Conservation (phyloP, 2,888 invertebrate species). For the Watsonalla cultraria region DNA sequence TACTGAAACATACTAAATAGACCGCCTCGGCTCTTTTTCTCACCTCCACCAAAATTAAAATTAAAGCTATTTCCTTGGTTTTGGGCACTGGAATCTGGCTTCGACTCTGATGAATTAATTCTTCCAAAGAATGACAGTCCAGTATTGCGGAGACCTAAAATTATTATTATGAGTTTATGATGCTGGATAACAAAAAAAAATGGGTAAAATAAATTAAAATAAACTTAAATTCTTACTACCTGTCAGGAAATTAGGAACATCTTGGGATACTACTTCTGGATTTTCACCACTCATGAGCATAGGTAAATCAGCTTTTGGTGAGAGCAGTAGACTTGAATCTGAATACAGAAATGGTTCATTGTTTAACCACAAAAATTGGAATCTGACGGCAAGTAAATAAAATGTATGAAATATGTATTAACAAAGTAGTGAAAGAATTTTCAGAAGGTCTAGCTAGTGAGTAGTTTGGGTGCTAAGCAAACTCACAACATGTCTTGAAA, state of each 20-base stretch:
- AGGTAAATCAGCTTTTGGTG: slow-evolving; percentile 58
- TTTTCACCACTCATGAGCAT: slow-evolving; percentile 29
- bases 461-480: too few species aligned
- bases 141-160: slow-evolving; percentile 54
- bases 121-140: slow-evolving; percentile 57
- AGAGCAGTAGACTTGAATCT: slow-evolving; percentile 63
- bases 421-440: too few species aligned
- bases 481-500: too few species aligned
- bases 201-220: too few species aligned
- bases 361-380: not conserved
- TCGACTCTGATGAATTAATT: slow-evolving; percentile 23
- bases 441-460: too few species aligned
- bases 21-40: slow-evolving; percentile 56
- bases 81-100: slow-evolving; percentile 30
- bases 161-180: not conserved
- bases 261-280: slow-evolving; percentile 43
- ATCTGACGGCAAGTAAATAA: not conserved
- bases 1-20: slow-evolving; percentile 63
- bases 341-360: slow-evolving; percentile 6
- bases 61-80: slow-evolving; percentile 44
- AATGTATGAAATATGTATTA: too few species aligned
- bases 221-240: too few species aligned
- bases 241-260: slow-evolving; percentile 59
- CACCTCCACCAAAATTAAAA: slow-evolving; percentile 59
- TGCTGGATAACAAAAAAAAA: not conserved